Evolutionary conservation across 1,140 invertebrate species (phyloP).

Genomic region (Goniozus legneri): DNA sequence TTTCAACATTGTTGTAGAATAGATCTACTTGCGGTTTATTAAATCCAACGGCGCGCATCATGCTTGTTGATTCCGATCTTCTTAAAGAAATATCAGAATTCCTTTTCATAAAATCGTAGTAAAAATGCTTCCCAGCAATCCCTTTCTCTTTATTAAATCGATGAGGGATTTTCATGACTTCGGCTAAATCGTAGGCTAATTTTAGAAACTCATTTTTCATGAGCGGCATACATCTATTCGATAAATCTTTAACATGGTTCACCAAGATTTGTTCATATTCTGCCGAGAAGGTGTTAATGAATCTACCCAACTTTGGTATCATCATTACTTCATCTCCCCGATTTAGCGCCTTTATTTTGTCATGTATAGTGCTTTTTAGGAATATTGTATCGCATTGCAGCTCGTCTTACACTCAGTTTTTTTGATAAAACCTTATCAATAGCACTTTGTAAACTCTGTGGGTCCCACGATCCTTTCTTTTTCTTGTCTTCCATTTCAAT

Average conservation of each 20-base stretch:
- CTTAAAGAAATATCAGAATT: slow-evolving; percentile 42
- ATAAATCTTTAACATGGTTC: slow-evolving; percentile 11
- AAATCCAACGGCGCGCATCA: slow-evolving; percentile 16
- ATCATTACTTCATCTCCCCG: slow-evolving; percentile 7
- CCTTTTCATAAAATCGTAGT: slow-evolving; percentile 41
- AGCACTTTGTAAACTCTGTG: slow-evolving; percentile 11
- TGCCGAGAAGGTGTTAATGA: slow-evolving; percentile 6
- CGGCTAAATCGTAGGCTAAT: slow-evolving; percentile 13
- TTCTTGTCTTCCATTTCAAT: background rate
- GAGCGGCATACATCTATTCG: slow-evolving; percentile 12
- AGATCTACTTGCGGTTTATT: slow-evolving; percentile 32
- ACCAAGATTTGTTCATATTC: slow-evolving; percentile 13
- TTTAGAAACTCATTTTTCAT: slow-evolving; percentile 18
- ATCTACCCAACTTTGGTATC: slow-evolving; percentile 9
- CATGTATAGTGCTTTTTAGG: slow-evolving; percentile 11
- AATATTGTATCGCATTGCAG: slow-evolving; percentile 8
- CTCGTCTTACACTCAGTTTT: slow-evolving; percentile 5
- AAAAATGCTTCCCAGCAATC: slow-evolving; percentile 46
- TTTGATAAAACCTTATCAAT: slow-evolving; percentile 10
- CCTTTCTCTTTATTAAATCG: slow-evolving; percentile 31
- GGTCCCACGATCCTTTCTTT: slow-evolving; percentile 1
- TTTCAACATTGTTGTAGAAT: slow-evolving; percentile 31
- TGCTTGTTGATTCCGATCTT: slow-evolving; percentile 43
- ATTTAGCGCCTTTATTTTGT: slow-evolving; percentile 9
- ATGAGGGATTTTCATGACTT: slow-evolving; percentile 23